Evolutionary conservation across 1,140 invertebrate species (phyloP).

Genomic region (Pentalonia nigronervosa): DNA sequence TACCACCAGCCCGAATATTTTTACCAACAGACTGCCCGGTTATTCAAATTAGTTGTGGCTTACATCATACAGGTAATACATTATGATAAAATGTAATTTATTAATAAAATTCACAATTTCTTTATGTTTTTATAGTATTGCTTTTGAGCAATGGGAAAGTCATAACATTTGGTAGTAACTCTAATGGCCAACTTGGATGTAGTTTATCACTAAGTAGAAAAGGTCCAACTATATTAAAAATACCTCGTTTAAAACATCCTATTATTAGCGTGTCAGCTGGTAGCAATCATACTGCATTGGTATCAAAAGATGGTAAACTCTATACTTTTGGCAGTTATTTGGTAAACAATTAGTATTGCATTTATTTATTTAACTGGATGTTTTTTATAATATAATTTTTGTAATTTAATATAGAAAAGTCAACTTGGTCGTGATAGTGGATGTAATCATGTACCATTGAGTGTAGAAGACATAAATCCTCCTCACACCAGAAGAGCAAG

Average conservation of each 20-base stretch:
- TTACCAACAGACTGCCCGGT: constrained; percentile 76
- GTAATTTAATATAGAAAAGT: constrained; percentile 74
- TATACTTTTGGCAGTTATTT: constrained; percentile 93
- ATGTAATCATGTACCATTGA: constrained; percentile 84
- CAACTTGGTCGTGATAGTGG: constrained; percentile 77
- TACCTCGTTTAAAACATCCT: constrained; percentile 49
- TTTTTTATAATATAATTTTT: background rate
- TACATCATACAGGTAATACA: constrained; percentile 81
- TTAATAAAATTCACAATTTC: background rate
- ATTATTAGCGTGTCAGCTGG: constrained; percentile 74
- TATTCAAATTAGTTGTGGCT: constrained; percentile 84
- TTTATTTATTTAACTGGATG: background rate
- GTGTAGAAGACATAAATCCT: constrained; percentile 81
- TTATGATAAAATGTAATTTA: background rate
- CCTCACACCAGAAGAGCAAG: constrained; percentile 83
- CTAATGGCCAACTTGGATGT: constrained; percentile 91
- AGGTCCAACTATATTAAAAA: constrained; percentile 48
- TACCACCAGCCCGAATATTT: constrained; percentile 80
- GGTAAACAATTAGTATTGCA: constrained; percentile 66
- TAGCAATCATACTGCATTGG: constrained; percentile 91
- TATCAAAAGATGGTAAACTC: constrained; percentile 90
- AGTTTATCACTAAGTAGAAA: constrained; percentile 65
- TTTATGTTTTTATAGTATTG: constrained; percentile 66
- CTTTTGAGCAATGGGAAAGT: constrained; percentile 78
- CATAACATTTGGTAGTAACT: constrained; percentile 91